phyloP scores from a whole-genome alignment of 2,888 invertebrate species.

The Caradrina kadenii region DNA sequence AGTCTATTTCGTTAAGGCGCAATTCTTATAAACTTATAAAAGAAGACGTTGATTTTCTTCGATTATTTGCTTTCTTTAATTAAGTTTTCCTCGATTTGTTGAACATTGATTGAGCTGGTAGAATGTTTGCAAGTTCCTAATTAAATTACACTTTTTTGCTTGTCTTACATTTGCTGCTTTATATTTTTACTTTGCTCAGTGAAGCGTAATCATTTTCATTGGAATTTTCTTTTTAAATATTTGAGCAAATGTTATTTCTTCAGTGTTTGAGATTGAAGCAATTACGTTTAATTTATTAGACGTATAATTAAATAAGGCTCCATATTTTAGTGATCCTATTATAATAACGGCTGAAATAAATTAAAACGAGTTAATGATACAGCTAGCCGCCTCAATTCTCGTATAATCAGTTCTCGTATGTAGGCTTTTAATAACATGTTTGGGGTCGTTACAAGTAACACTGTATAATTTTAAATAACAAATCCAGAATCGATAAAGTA shows the following conservation, averaged over 20 bases:
- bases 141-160: slow-evolving; percentile 33
- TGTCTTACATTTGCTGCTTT: slow-evolving; percentile 21
- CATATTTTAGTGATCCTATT: not conserved
- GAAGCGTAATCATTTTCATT: slow-evolving; percentile 34
- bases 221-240: slow-evolving; percentile 42
- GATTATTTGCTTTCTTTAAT: slow-evolving; percentile 42
- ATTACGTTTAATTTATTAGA: not conserved
- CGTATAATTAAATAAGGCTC: not conserved
- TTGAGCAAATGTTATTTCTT: slow-evolving; percentile 25
- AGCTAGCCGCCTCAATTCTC: not conserved
- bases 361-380: not conserved
- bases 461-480: too few species aligned
- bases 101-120: slow-evolving; percentile 26
- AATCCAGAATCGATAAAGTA: too few species aligned
- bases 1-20: slow-evolving; percentile 12
- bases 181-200: slow-evolving; percentile 38
- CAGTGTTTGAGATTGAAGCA: not conserved
- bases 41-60: slow-evolving; percentile 1
- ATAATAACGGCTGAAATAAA: not conserved
- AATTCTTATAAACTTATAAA: slow-evolving; percentile 9
- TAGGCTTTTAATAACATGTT: slow-evolving; percentile 7
- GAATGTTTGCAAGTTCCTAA: slow-evolving; percentile 37
- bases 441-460: not conserved
- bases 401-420: not conserved
- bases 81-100: slow-evolving; percentile 31